Conservation (phyloP, 2,888 invertebrate genomes). For the Bimastos eiseni region DNA sequence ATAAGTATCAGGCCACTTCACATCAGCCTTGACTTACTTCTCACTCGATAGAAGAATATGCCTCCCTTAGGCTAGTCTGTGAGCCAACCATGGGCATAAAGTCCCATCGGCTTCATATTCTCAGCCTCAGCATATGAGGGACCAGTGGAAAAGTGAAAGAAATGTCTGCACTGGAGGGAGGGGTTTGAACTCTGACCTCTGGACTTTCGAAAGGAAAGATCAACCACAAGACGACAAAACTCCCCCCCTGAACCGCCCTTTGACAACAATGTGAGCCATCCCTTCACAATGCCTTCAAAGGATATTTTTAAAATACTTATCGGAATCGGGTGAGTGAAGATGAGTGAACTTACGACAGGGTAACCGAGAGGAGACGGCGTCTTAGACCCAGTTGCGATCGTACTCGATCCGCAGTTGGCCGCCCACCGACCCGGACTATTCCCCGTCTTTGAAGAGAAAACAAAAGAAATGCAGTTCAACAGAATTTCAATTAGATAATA, state of each 20-base stretch:
- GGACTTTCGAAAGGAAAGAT: no score
- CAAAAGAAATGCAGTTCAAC: background rate
- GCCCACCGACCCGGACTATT: conserved; percentile 13
- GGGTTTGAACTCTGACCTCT: no score
- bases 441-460: background rate
- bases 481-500: background rate
- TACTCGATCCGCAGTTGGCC: background rate
- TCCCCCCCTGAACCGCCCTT: no score
- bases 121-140: no score
- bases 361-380: conserved; percentile 9
- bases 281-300: background rate
- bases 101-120: no score
- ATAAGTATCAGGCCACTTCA: background rate
- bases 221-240: no score
- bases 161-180: no score
- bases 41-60: background rate
- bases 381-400: background rate
- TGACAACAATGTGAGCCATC: no score
- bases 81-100: no score
- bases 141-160: no score
- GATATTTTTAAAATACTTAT: background rate
- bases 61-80: no score
- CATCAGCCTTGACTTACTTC: background rate
- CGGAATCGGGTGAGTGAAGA: background rate
- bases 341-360: background rate